Conservation (phyloP, 2,888 invertebrate genomes). For the Pecten maximus region DNA sequence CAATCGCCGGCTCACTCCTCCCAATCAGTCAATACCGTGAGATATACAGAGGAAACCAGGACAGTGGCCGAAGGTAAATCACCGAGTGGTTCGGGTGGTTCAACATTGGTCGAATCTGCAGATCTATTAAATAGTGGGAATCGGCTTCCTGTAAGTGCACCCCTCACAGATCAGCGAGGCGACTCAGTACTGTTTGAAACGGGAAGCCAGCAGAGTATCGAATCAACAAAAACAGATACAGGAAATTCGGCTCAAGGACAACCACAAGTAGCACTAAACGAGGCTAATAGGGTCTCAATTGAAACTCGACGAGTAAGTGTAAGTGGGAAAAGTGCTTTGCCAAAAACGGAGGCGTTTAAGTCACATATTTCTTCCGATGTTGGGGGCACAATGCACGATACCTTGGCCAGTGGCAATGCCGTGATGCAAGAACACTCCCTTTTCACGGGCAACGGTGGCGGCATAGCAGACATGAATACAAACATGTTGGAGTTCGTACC, state of each 20-base stretch:
- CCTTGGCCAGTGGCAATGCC: not conserved
- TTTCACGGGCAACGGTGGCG: not conserved
- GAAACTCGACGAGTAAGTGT: not conserved
- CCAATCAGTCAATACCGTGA: not conserved
- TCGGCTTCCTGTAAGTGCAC: too few relatives aligned
- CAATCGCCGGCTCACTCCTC: not conserved
- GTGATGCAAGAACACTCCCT: not conserved
- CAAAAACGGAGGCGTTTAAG: too few relatives aligned
- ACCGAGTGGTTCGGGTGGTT: not conserved
- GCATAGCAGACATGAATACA: not conserved
- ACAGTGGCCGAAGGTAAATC: not conserved
- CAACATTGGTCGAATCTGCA: not conserved
- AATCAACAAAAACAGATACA: not conserved
- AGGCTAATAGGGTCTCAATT: not conserved
- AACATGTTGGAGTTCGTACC: conserved; percentile 9
- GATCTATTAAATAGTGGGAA: too few relatives aligned
- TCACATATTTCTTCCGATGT: not conserved
- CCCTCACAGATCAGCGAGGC: too few relatives aligned
- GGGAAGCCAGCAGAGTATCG: not conserved
- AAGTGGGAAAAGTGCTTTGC: not conserved
- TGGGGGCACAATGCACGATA: not conserved
- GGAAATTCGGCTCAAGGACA: not conserved
- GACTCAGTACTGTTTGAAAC: too few relatives aligned
- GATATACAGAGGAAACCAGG: not conserved
- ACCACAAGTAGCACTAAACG: not conserved